Evolutionary conservation across 2,113 vertebrate genomes (phyloP), one percentile per base, ranked within the genome.

Genomic region (Lepus americanus): DNA sequence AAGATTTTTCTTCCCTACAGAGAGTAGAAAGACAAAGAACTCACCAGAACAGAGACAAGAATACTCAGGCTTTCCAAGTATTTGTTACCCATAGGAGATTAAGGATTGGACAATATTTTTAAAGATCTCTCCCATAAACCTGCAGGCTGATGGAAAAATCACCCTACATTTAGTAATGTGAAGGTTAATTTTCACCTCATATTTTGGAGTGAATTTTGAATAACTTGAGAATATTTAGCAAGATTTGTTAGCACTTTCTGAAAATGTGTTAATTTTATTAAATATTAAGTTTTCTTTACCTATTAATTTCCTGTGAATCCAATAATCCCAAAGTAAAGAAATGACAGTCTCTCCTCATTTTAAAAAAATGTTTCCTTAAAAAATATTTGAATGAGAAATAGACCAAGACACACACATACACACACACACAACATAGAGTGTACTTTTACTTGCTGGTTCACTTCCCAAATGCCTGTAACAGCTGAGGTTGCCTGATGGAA

Each of bases 241-340:
- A 91, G 59, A 33, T 73, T 77, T 70, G 9, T 80, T 95, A 87
- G 33, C 66, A 95, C 36, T 82, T 92, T 76, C 29, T 87, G 86
- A 92, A 92, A 92, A 93, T 51, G 55, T 92, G 53, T 81, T 94
- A 63, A 6, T 91, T 92, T 93, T 93, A 85, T 95, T 61, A 88
- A 93, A 78, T 73, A 87, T 67, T 79, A 90, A 92, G 14, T 0
- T 76, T 90, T 93, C 73, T 49, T 59, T 83, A 67, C 39, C 64
- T 69, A 29, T 29, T 89, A 55, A 93, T 25, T 92, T 92, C 78
- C 81, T 91, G 53, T 66, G 51, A 96, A 17, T 93, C 17, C 64
- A 87, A 74, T 89, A 94, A 87, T 23, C 49, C 89, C 83, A 81
- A 97, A 87, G 51, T 67, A 74, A 80, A 61, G 44, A 88, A 72